Evolutionary conservation across 1,140 invertebrate species (phyloP), one percentile per base, ranked within the genome.

Genomic region (Drosophila nasuta): DNA sequence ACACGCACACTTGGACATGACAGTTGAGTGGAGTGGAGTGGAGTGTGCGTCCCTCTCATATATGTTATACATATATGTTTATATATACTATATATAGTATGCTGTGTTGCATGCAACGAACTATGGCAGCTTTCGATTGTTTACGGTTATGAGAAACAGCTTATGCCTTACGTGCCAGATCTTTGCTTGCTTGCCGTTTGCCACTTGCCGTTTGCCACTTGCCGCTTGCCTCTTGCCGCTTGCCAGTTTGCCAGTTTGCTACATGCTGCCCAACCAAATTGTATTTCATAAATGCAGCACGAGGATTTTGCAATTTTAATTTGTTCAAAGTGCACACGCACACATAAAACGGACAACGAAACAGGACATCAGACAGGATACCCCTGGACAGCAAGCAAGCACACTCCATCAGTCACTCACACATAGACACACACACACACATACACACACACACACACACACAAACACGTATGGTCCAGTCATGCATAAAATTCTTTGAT

Each of bases 241-340:
- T 35, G 33, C 52, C 7, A 0, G 35, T 2, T 25, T 43, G 41
- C 41, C 41, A 38, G n/a, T 10, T 43, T 49, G 54, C 49, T 35
- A 43, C 25, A 41, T 46, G 62, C 62, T 58, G 67, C 45, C 62
- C 51, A 67, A 67, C 45, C 56, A 67, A 72, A 76, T 74, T 68
- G 63, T 79, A 57, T 72, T 79, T 63, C 76, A 82, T 85, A 82
- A 83, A 67, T 83, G 79, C 79, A 79, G 71, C 82, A 79, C 60
- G 68, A 73, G 82, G 76, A 88, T 86, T 86, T 87, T 87, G 72
- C 75, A 86, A 82, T 86, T 86, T 87, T 87, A 86, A 86, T 86
- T 86, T 87, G 79, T 76, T 74, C 82, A 86, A 87, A 86, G 83
- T 86, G 79, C 80, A 78, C 59, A 76, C 52, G 58, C 62, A 68